Evolutionary conservation across 2,797 vertebrate species (phyloP).

Genomic region (Muscicapa striata): DNA sequence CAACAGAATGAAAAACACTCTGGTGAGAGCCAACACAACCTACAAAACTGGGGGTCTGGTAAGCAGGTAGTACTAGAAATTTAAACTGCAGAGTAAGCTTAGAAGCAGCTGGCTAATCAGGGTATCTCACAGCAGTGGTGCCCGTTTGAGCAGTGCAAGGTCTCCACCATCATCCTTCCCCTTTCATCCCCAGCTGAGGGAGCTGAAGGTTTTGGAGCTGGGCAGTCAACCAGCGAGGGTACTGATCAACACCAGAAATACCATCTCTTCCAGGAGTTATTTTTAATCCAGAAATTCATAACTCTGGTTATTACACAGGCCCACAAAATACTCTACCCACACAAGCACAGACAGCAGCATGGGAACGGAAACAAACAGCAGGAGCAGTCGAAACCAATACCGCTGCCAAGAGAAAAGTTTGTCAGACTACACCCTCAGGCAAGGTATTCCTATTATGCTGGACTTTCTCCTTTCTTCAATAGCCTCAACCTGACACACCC

Average conservation of each 20-base stretch:
- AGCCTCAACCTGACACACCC: not conserved
- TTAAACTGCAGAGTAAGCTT: not conserved
- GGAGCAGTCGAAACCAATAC: not conserved
- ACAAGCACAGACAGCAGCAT: not conserved
- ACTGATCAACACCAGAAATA: not conserved
- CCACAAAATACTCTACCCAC: not conserved
- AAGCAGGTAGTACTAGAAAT: not conserved
- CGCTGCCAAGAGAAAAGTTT: slow-evolving; percentile 3
- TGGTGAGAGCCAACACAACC: not conserved
- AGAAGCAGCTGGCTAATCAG: not conserved
- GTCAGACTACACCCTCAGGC: slow-evolving; percentile 1
- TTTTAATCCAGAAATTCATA: not conserved
- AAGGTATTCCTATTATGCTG: not conserved
- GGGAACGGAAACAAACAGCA: not conserved
- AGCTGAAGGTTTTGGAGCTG: not conserved
- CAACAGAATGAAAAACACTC: not conserved
- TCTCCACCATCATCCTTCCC: not conserved
- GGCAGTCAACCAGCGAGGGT: not conserved
- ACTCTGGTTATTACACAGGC: not conserved
- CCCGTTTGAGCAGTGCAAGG: not conserved
- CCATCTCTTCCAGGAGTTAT: not conserved
- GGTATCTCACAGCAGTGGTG: not conserved
- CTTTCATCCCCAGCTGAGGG: not conserved
- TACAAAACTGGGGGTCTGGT: not conserved
- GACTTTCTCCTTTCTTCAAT: not conserved